Base-by-base conservation (phyloP, 2,888 invertebrate species). In the Oscheius onirici region DNA sequence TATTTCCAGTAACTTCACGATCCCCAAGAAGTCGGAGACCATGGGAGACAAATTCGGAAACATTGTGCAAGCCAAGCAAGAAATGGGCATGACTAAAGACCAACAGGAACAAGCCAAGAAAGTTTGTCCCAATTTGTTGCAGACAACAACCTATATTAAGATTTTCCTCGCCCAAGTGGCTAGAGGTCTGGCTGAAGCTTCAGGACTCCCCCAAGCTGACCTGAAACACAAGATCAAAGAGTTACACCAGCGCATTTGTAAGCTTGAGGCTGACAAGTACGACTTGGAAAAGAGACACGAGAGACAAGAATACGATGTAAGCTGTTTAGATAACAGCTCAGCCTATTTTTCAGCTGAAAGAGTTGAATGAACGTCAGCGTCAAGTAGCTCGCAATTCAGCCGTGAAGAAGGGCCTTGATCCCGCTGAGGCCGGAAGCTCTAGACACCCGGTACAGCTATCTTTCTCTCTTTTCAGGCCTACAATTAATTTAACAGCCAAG, bases 1-100 rank as follows among this genome's bases (percentile, higher is more conserved):
- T 63, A 28, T 3, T 63, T 49, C 28, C 41, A 79, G 79, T 63
- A 79, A 76, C 72, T 79, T 79, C 72, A 73, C 75, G 1, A 70
- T 79, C 51, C 71, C 88, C 65, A 85, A 88, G 69, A 87, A 87
- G 72, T 65, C 58, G 2, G 69, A 69, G 28, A 68, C 54, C 22
- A 75, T 77, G 54, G 73, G 77, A 54, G 86, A 86, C 75, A 83
- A 89, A 81, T 88, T 86, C 85, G 89, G 85, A 89, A 93, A 93
- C 90, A 92, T 95, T 81, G 92, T 93, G 88, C 93, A 93, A 86
- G 95, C 95, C 87, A 95, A 95, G 89, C 91, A 94, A 88, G 97
- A 97, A 90, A 93, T 96, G 90, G 94, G 94, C 91, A 97, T 99
- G 92, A 97, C 97, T 90, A 97, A 95, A 91, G 99, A 99, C 90